Evolutionary conservation across 2,888 invertebrate genomes (phyloP), one percentile per base, ranked within the genome.

Genomic region (Drosophila limbata): DNA sequence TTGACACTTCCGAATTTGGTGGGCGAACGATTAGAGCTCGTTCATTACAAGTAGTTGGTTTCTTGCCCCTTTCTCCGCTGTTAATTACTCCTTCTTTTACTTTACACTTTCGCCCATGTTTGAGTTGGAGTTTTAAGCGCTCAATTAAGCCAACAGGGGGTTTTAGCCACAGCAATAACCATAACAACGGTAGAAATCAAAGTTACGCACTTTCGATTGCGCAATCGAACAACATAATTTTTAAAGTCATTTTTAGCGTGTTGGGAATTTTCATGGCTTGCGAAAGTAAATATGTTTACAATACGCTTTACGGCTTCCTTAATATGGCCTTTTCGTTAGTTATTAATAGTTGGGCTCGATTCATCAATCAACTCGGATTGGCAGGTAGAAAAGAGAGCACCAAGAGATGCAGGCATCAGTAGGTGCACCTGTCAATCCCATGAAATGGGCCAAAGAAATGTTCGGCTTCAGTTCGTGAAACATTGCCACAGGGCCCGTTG

Each of bases 181-280:
- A 53, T 57, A 80, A 68, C 59, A 64, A 67, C 47, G 48, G 50
- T 61, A 37, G 17, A 63, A 74, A 70, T 59, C 50, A 66, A 48
- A 70, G 86, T 88, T 83, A 88, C 88, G 87, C 84, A 84, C 70
- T 73, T 76, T 73, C 69, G 64, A 70, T 84, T 84, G 76, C 87
- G 76, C 65, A 84, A 84, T 77, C 57, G 17, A 31, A 60, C 74
- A 39, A 48, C 19, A 25, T 28, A 40, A 37, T 48, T 69, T 61
- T 52, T 50, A 11, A 33, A 57, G 39, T 45, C 52, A 48, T 42
- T 66, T 71, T 47, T 40, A 35, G 42, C 35, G 65, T 51, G 28
- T 63, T 44, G 31, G 56, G 64, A 70, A 84, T 81, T 77, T 80
- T 72, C 81, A 73, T 71, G 67, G 57, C 66, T 72, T 83, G 83